Percentiles rank a stretch among this genome's conserved stretches.
phyloP scores from a whole-genome alignment of 2,113 vertebrate species.

The Eulemur rufifrons region DNA sequence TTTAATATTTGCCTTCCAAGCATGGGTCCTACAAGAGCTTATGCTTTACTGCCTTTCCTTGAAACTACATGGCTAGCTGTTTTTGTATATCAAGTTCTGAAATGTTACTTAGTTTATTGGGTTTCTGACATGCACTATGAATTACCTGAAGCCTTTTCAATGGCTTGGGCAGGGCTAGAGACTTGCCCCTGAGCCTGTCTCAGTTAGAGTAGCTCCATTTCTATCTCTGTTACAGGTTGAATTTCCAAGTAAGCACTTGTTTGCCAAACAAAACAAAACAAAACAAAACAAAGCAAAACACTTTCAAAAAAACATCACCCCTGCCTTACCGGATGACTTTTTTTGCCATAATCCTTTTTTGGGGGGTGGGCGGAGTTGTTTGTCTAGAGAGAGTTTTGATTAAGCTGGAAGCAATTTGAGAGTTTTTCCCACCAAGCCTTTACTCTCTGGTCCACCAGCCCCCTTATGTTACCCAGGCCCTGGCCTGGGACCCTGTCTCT shows the following conservation, averaged over 20 bases:
- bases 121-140: not conserved
- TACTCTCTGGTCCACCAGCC: not conserved
- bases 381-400: slow-evolving; percentile 24
- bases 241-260: not conserved
- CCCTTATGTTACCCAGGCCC: not conserved
- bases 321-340: not conserved
- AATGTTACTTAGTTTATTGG: not conserved
- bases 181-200: not conserved
- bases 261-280: not conserved
- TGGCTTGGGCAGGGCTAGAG: not conserved
- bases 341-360: not conserved
- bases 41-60: slow-evolving; percentile 26
- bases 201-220: not conserved
- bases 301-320: not conserved
- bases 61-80: not conserved
- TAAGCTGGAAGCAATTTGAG: not conserved
- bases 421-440: not conserved
- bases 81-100: slow-evolving; percentile 6
- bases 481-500: not conserved
- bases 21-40: not conserved
- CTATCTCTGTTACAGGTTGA: not conserved
- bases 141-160: not conserved
- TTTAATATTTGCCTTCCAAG: not conserved
- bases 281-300: not conserved
- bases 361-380: not conserved